A percentile compares a stretch with the other conserved stretches of the same genome.
phyloP scores from a whole-genome alignment of 1,140 invertebrate genomes.

The Drosophila bipectinata region DNA sequence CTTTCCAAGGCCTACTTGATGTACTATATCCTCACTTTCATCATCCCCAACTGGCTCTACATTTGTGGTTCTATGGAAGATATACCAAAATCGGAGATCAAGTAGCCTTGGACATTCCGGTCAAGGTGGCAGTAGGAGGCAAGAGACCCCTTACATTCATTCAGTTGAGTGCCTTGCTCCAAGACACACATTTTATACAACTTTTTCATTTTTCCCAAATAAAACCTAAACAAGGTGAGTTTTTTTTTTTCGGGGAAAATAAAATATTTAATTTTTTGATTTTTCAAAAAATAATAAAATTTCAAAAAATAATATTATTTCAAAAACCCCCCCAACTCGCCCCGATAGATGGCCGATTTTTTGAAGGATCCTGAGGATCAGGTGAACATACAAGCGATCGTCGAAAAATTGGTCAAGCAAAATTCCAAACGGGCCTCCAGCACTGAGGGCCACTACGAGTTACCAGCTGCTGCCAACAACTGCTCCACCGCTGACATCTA shows the following conservation, averaged over 20 bases:
- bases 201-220: constrained; percentile 4
- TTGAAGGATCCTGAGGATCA: neutral
- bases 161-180: constrained; percentile 7
- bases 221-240: constrained; percentile 5
- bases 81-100: neutral
- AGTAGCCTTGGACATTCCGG: neutral
- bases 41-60: too few relatives aligned
- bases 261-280: neutral
- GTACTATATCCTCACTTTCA: too few relatives aligned
- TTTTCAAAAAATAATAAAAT: too few relatives aligned
- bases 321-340: too few relatives aligned
- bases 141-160: neutral
- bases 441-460: neutral
- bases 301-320: too few relatives aligned
- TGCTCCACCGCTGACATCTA: neutral
- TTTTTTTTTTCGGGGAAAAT: neutral
- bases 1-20: too few relatives aligned
- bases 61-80: too few relatives aligned
- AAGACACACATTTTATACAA: constrained; percentile 2
- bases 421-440: neutral
- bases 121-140: neutral
- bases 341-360: constrained; percentile 3
- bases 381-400: neutral
- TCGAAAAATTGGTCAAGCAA: constrained; percentile 6
- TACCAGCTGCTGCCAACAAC: neutral